Conservation (phyloP, 30 jellyfish, hydroid and myxozoan species). For the Turritopsis rubra region DNA sequence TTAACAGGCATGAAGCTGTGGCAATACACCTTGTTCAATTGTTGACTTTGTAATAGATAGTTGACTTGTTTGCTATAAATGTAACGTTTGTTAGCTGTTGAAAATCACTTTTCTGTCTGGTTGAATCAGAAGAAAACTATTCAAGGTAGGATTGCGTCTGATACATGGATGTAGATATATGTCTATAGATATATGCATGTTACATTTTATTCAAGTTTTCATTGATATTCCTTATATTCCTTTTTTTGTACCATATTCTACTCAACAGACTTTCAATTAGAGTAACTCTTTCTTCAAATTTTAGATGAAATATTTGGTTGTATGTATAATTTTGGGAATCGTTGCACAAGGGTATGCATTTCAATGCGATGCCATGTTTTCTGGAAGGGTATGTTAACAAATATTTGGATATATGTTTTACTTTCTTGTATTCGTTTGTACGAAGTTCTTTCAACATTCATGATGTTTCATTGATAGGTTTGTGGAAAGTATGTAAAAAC, state of each 20-base stretch:
- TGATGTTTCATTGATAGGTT: neutral
- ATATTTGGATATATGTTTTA: no score
- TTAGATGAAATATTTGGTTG: constrained; percentile 2
- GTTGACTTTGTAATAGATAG: neutral
- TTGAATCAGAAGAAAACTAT: neutral
- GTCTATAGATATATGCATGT: no score
- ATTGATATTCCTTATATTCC: neutral
- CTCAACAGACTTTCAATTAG: no score
- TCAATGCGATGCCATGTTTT: constrained; percentile 19
- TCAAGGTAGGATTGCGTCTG: neutral
- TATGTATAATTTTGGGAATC: neutral
- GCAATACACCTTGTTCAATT: neutral
- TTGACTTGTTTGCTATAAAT: neutral
- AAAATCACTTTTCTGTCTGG: neutral
- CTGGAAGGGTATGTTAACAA: constrained; percentile 14
- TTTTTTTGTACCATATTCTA: no score
- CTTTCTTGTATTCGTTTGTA: neutral
- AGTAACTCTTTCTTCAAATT: neutral
- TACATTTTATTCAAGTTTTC: neutral
- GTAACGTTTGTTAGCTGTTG: neutral
- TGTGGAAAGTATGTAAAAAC: constrained; percentile 4
- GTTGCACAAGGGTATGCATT: constrained; percentile 1
- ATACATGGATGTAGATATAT: no score
- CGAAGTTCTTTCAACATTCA: neutral
- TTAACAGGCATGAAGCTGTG: neutral